These are phyloP conservation scores for Apostichopus japonicus DNA, from an alignment of 35 echinoderm and acorn worm genomes.

Conservation along the genomic window DNA sequence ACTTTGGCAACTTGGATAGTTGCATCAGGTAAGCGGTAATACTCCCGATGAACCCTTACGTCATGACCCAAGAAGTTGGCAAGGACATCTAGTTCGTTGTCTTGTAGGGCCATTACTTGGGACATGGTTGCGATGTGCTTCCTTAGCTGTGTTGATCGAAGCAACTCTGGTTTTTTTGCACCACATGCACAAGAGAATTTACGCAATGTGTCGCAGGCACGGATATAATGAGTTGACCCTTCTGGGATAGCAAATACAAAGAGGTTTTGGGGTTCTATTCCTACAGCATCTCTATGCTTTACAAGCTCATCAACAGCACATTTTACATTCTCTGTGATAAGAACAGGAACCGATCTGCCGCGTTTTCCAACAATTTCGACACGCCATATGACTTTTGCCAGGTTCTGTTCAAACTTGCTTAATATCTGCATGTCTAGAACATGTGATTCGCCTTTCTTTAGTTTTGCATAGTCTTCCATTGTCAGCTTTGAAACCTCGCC, in stretches of 20 bases:
- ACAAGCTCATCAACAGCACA: constrained; percentile 11
- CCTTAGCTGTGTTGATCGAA: constrained; percentile 57
- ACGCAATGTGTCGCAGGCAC: constrained; percentile 65
- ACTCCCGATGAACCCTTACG: constrained; percentile 68
- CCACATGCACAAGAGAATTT: constrained; percentile 56
- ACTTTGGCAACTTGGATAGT: constrained; percentile 65
- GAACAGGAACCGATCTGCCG: constrained; percentile 61
- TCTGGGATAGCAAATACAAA: constrained; percentile 38
- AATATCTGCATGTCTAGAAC: constrained; percentile 43
- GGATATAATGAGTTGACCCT: constrained; percentile 6
- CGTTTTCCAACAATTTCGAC: constrained; percentile 69
- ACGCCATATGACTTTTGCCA: constrained; percentile 41
- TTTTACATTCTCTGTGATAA: constrained; percentile 44
- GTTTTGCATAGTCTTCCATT: constrained; percentile 57
- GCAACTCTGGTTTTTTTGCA: constrained; percentile 53
- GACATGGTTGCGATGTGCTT: constrained; percentile 61
- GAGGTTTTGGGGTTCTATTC: neutral
- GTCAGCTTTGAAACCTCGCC: constrained; percentile 62
- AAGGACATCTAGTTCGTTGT: constrained; percentile 75
- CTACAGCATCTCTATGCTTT: neutral
- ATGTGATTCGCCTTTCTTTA: constrained; percentile 56
- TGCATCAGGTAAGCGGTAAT: constrained; percentile 64
- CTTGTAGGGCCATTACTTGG: constrained; percentile 7
- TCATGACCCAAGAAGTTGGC: constrained; percentile 75
- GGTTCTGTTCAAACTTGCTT: constrained; percentile 61